Conservation (phyloP, 2,113 vertebrate genomes). For the Mus pahari region DNA sequence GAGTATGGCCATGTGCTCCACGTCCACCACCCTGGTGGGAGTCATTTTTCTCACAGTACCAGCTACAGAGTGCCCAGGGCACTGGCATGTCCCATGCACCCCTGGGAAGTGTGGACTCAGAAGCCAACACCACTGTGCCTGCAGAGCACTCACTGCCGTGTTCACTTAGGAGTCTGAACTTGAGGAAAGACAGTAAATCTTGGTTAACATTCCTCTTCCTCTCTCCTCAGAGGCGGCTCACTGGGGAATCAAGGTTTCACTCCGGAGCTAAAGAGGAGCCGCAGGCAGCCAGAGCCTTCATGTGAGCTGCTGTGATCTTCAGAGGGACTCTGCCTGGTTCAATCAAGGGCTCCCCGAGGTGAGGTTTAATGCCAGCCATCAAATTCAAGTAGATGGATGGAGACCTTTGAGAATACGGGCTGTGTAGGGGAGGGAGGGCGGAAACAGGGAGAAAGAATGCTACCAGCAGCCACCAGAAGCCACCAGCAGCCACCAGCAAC, state of each 20-base stretch:
- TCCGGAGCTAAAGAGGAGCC: neutral
- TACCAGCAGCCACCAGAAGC: fast-evolving
- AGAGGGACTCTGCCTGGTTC: neutral
- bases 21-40: neutral
- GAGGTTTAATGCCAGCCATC: neutral
- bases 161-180: neutral
- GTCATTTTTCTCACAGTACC: neutral
- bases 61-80: neutral
- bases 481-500: too few species aligned
- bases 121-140: neutral
- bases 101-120: neutral
- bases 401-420: neutral
- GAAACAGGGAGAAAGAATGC: neutral
- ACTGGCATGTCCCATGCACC: neutral
- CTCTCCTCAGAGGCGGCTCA: neutral
- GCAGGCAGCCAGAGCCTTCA: neutral
- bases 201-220: neutral
- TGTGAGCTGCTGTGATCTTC: neutral
- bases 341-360: neutral
- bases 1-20: neutral
- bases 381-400: neutral
- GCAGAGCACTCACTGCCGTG: neutral
- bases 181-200: neutral
- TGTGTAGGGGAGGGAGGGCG: too few species aligned
- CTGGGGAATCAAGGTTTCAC: neutral